Evolutionary conservation across 2,797 vertebrate genomes (phyloP).

Genomic region (Dendrocincla tyrannina): DNA sequence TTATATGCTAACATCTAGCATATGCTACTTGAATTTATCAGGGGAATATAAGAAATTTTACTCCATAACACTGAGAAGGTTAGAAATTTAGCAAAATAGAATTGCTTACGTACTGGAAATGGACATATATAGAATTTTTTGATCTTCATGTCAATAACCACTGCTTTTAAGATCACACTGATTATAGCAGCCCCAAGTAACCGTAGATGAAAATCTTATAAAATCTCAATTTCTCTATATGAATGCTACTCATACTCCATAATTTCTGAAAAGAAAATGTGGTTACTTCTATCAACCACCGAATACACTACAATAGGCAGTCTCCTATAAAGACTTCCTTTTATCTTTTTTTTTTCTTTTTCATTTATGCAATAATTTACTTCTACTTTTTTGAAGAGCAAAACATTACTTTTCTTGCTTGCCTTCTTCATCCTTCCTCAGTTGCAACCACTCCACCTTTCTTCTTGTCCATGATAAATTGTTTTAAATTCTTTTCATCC

Average conservation of each 20-base stretch:
- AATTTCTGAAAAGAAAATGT: background rate
- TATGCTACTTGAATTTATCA: background rate
- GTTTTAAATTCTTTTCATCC: background rate
- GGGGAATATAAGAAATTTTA: background rate
- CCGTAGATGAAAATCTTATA: background rate
- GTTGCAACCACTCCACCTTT: background rate
- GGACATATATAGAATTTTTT: background rate
- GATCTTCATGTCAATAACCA: background rate
- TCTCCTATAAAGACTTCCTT: background rate
- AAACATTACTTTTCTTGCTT: background rate
- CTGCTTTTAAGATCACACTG: background rate
- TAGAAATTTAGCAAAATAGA: background rate
- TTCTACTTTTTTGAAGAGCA: background rate
- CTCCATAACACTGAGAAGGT: background rate
- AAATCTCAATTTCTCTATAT: background rate
- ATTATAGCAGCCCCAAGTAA: background rate
- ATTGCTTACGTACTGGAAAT: background rate
- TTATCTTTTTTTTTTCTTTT: background rate
- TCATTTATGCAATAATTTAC: background rate
- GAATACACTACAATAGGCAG: background rate
- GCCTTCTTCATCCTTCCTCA: background rate
- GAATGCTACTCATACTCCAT: background rate
- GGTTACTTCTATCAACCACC: background rate
- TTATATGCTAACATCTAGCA: background rate
- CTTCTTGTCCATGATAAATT: background rate